These are phyloP conservation scores for Netelia virgata DNA, from an alignment of 2,888 invertebrate species.

Conservation along the genomic window DNA sequence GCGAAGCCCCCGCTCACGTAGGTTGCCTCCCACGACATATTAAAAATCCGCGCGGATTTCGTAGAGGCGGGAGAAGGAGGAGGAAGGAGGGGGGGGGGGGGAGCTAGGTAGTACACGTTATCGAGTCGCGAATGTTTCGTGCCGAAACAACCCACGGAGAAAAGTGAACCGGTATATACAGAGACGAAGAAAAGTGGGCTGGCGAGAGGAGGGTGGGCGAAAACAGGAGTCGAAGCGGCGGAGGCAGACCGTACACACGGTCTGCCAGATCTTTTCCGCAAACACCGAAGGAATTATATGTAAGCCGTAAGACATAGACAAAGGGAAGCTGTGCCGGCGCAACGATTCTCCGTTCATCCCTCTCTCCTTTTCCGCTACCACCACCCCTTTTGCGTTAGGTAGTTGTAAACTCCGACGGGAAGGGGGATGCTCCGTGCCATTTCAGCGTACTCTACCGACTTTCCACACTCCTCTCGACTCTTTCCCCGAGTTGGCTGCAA, in stretches of 20 bases:
- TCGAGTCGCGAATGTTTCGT: constrained; percentile 83
- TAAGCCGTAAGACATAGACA: constrained; percentile 87
- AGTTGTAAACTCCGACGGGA: constrained; percentile 41
- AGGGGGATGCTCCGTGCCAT: constrained; percentile 40
- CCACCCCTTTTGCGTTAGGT: constrained; percentile 20
- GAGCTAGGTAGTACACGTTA: constrained; percentile 68
- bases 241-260: constrained; percentile 54
- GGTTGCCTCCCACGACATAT: constrained; percentile 77
- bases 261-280: constrained; percentile 86
- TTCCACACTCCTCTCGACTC: constrained; percentile 1
- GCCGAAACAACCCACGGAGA: constrained; percentile 79
- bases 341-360: constrained; percentile 42
- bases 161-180: constrained; percentile 47
- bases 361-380: background rate
- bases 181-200: constrained; percentile 74
- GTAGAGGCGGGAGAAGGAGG: constrained; percentile 29
- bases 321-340: constrained; percentile 75
- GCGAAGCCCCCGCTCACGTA: constrained; percentile 68
- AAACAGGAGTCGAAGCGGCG: constrained; percentile 49
- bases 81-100: constrained; percentile 78
- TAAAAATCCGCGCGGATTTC: constrained; percentile 81
- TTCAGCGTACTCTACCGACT: constrained; percentile 29
- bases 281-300: constrained; percentile 87
- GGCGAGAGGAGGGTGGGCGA: constrained; percentile 62
- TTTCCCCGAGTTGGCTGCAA: background rate